These are phyloP conservation scores for Falco cherrug DNA, from an alignment of 2,797 vertebrate species.

Conservation along the genomic window DNA sequence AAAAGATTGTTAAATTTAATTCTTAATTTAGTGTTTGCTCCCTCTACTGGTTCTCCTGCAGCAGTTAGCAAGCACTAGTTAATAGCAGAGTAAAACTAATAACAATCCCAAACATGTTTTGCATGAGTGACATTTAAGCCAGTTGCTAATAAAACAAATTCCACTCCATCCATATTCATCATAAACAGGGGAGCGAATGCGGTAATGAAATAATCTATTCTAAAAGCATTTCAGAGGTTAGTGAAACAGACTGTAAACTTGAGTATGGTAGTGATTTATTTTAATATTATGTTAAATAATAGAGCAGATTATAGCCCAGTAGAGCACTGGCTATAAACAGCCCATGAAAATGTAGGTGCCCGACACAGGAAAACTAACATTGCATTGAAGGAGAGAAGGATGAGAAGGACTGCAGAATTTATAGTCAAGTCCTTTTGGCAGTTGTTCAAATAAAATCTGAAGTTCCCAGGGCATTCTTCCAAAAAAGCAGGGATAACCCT, in stretches of 20 bases:
- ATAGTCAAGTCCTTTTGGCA: conserved; percentile 31
- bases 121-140: neutral
- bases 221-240: conserved; percentile 22
- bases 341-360: neutral
- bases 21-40: conserved; percentile 40
- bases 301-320: neutral
- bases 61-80: neutral
- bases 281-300: conserved; percentile 6
- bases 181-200: neutral
- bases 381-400: neutral
- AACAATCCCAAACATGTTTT: neutral
- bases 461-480: conserved; percentile 58
- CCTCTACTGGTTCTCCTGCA: conserved; percentile 47
- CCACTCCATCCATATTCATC: neutral
- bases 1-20: neutral
- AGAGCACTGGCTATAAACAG: neutral
- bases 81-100: neutral
- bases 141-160: conserved; percentile 38
- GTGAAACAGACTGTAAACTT: conserved; percentile 31
- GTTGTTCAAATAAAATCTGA: conserved; percentile 21
- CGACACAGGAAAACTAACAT: neutral
- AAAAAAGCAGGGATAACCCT: conserved; percentile 40
- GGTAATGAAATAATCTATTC: conserved; percentile 13
- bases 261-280: neutral
- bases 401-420: neutral